A percentile compares a stretch with the other conserved stretches of the same genome.
phyloP scores from a whole-genome alignment of 2,113 vertebrate genomes.

The Barbus barbus region DNA sequence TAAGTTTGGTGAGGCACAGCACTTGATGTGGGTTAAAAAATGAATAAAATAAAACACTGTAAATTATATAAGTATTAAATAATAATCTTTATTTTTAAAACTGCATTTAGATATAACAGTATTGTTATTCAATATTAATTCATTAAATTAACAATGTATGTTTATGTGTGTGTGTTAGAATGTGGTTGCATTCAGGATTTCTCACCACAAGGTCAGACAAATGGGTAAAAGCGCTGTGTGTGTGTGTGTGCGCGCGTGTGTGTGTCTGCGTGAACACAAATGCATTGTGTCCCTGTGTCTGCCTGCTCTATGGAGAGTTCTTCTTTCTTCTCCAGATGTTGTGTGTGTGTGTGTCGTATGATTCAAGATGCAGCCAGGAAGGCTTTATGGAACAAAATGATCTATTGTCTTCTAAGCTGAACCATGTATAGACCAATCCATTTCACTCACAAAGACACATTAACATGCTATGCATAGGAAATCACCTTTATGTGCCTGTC shows the following conservation, averaged over 20 bases:
- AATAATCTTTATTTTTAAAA: no score
- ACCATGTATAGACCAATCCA: conserved; percentile 2
- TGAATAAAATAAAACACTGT: no score
- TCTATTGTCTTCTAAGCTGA: conserved; percentile 16
- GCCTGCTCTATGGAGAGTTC: background rate
- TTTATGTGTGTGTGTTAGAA: background rate
- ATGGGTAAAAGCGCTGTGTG: background rate
- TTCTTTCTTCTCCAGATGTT: conserved; percentile 10
- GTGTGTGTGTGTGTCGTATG: conserved; percentile 24
- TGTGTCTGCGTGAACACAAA: conserved; percentile 8
- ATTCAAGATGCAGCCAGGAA: background rate
- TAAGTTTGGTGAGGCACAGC: no score
- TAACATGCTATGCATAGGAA: conserved; percentile 31
- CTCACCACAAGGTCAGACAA: background rate
- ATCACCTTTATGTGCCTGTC: background rate
- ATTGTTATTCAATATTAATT: no score
- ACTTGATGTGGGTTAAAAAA: no score
- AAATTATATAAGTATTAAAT: no score
- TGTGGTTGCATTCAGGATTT: background rate
- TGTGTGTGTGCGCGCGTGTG: conserved; percentile 6
- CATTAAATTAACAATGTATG: no score
- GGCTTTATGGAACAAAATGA: conserved; percentile 5
- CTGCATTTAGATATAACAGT: no score
- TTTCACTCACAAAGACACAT: conserved; percentile 3
- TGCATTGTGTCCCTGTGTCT: background rate